phyloP scores from a whole-genome alignment of 2,888 invertebrate species.

The Tromatobia lineatoria region DNA sequence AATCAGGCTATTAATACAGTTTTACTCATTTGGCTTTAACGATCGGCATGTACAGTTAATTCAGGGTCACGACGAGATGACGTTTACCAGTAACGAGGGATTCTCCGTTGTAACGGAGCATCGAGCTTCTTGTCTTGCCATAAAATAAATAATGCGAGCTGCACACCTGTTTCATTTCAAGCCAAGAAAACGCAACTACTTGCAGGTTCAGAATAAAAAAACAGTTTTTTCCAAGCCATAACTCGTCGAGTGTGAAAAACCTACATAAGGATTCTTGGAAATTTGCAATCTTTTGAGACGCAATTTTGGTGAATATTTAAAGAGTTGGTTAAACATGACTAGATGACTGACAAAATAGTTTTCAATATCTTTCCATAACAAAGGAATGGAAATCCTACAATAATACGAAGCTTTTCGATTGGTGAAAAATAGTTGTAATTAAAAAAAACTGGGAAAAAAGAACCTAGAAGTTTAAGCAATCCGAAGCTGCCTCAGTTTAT shows the following conservation, averaged over 20 bases:
- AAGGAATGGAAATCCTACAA: too few relatives aligned
- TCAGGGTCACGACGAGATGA: conserved; percentile 13
- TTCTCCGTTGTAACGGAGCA: conserved; percentile 34
- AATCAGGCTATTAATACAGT: conserved; percentile 34
- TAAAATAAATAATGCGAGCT: conserved; percentile 19
- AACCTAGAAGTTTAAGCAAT: too few relatives aligned
- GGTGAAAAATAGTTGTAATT: not conserved
- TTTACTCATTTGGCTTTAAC: conserved; percentile 42
- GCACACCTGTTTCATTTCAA: conserved; percentile 24
- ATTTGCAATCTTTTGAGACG: not conserved
- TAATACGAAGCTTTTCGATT: not conserved
- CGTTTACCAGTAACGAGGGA: conserved; percentile 37
- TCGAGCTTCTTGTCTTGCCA: conserved; percentile 31
- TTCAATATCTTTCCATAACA: not conserved
- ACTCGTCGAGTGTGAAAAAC: not conserved
- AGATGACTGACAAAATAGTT: not conserved
- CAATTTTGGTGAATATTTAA: not conserved
- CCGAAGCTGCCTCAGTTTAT: too few relatives aligned
- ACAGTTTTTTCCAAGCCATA: not conserved
- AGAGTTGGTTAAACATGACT: not conserved
- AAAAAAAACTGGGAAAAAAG: too few relatives aligned
- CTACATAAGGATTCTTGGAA: not conserved
- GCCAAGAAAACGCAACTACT: not conserved
- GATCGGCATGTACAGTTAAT: conserved; percentile 26
- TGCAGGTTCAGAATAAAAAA: not conserved